A percentile compares a stretch with the other conserved stretches of the same genome.
phyloP scores from a whole-genome alignment of 2,797 vertebrate species.

The Squalus acanthias region DNA sequence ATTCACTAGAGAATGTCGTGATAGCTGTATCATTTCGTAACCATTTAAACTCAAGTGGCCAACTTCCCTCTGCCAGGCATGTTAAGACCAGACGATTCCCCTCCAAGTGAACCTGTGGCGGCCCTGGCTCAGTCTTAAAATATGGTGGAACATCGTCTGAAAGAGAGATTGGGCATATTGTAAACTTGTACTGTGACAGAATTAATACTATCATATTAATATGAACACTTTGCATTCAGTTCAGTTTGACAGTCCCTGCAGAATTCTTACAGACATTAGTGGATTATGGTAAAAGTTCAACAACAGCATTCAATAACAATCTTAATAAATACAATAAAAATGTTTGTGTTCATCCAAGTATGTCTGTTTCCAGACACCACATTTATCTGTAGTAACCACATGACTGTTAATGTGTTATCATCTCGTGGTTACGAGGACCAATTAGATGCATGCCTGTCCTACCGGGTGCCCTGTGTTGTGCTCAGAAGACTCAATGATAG shows the following conservation, averaged over 20 bases:
- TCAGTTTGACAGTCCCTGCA: not conserved
- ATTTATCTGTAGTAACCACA: not conserved
- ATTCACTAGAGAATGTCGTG: conserved; percentile 66
- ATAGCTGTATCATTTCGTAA: conserved; percentile 61
- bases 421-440: not conserved
- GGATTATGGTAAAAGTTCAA: conserved; percentile 3
- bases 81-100: conserved; percentile 73
- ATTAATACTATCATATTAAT: not conserved
- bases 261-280: not conserved
- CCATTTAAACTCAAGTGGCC: conserved; percentile 81
- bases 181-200: not conserved
- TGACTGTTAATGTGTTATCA: not conserved
- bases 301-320: conserved; percentile 1
- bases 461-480: not conserved
- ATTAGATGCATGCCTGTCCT: not conserved
- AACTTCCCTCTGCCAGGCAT: conserved; percentile 76
- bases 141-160: conserved; percentile 72
- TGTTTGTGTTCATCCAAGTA: not conserved
- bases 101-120: conserved; percentile 69
- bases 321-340: not conserved
- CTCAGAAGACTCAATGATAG: not conserved
- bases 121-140: conserved; percentile 72
- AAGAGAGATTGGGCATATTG: conserved; percentile 41
- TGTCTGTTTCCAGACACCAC: not conserved
- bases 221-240: not conserved